A percentile compares a stretch with the other conserved stretches of the same genome.
Evolutionary conservation across 2,113 vertebrate species (phyloP).

Genomic region (Otis tarda): DNA sequence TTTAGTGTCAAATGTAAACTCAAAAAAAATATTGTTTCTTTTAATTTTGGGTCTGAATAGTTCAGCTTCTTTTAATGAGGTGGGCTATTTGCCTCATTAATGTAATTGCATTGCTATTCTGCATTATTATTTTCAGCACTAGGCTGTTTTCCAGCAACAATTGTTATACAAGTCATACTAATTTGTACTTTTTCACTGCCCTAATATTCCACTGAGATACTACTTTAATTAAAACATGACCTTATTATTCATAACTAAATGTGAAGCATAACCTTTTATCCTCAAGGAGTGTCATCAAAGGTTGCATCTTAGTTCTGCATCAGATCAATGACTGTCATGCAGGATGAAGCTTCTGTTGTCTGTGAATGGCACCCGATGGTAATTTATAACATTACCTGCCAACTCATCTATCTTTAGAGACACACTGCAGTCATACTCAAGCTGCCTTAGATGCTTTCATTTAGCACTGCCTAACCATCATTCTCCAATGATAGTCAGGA

Average conservation of each 20-base stretch:
- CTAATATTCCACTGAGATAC: slow-evolving; percentile 63
- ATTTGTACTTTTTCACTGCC: slow-evolving; percentile 73
- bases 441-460: slow-evolving; percentile 54
- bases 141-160: slow-evolving; percentile 66
- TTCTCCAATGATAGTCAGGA: slow-evolving; percentile 12
- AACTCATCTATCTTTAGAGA: slow-evolving; percentile 75
- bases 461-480: slow-evolving; percentile 50
- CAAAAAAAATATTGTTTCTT: not conserved
- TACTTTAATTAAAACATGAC: slow-evolving; percentile 79
- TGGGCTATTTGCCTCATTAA: slow-evolving; percentile 64
- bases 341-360: slow-evolving; percentile 60
- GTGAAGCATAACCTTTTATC: slow-evolving; percentile 77
- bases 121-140: slow-evolving; percentile 33
- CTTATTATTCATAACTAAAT: slow-evolving; percentile 78
- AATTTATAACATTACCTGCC: slow-evolving; percentile 74
- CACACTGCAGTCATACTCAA: slow-evolving; percentile 50
- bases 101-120: slow-evolving; percentile 48
- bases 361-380: slow-evolving; percentile 71
- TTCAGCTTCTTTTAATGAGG: slow-evolving; percentile 55
- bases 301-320: slow-evolving; percentile 65
- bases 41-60: not conserved
- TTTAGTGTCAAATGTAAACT: not conserved
- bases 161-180: slow-evolving; percentile 69
- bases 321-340: slow-evolving; percentile 76
- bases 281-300: slow-evolving; percentile 73